Base-by-base conservation (phyloP, 2,797 vertebrate genomes). In the Myiotriccus ornatus region DNA sequence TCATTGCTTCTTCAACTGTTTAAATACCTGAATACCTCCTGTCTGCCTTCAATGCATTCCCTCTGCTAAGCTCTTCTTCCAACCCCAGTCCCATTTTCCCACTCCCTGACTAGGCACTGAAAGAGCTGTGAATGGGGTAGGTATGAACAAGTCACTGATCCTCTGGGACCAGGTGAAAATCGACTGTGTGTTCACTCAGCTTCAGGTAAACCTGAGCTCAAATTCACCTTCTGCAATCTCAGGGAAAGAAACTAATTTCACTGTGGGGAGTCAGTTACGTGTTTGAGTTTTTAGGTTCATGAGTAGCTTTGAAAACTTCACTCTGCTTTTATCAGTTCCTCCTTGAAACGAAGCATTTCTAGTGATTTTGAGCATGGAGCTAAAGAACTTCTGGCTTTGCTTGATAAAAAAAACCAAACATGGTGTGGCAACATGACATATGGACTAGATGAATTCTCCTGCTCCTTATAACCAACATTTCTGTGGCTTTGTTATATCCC, bases 341-440 rank as follows among this genome's bases (percentile, higher is more conserved):
- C 50, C 44, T n/a, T 37, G 41, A 63, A 86, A 47, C 0, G 0
- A 55, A 76, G 19, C 2, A 1, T 52, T 74, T 89, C 41, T n/a
- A 30, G 18, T 37, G 69, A 64, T 69, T 84, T 37, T 1, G 1
- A 34, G 21, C 2, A 0, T 14, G 35, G 23, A 63, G 30, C 21
- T 67, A 41, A 73, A 50, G 60, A 44, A 67, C 32, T 8, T 56
- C n/a, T 82, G 47, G 47, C 20, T 65, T 80, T 88, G 6, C 60
- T 41, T 30, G 53, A 15, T 64, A 30, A 43, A 77, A 85, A 68
- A 27, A 41, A 8, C 3, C 25, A 14, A 25, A 25, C 9, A 14
- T n/a, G 15, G 2, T 37, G 41, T 77, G 30, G 32, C 56, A 74
- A 37, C 9, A 25, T 7, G 24, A 22, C 5, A 2, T 21, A 44